These are phyloP conservation scores for Chymomyza fuscimana DNA, from an alignment of 2,888 invertebrate species.

Conservation along the genomic window DNA sequence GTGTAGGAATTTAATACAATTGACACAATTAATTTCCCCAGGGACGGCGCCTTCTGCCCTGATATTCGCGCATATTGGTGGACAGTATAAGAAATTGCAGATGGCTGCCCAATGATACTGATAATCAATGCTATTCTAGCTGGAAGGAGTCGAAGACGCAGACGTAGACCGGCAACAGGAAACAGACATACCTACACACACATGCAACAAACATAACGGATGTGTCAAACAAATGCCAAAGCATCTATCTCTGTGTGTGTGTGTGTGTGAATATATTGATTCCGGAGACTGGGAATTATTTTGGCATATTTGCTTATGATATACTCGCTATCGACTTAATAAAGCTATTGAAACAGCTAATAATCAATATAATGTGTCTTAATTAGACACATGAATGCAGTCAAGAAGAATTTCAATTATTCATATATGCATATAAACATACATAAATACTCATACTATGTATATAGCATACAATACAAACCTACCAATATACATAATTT, in stretches of 20 bases:
- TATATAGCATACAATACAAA: no score
- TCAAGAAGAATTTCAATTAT: not conserved
- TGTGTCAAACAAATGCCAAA: conserved; percentile 4
- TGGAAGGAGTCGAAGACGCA: not conserved
- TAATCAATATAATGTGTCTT: conserved; percentile 21
- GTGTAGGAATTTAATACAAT: conserved; percentile 30
- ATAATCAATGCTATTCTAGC: not conserved
- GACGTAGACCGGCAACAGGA: not conserved
- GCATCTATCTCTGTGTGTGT: not conserved
- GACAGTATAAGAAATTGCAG: not conserved
- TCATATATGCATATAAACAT: not conserved
- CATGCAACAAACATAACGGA: not conserved
- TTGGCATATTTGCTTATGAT: conserved; percentile 1
- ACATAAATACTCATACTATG: no score
- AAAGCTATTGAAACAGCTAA: conserved; percentile 27
- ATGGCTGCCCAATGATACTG: not conserved
- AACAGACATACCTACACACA: not conserved
- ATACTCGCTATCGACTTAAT: conserved; percentile 17
- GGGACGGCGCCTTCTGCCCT: conserved; percentile 14
- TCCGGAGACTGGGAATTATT: not conserved
- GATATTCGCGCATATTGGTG: conserved; percentile 2
- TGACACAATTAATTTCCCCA: conserved; percentile 31
- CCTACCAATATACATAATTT: no score
- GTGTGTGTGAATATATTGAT: not conserved
- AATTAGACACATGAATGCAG: conserved; percentile 15